Evolutionary conservation across 2,888 invertebrate species (phyloP).

Genomic region (Carabus problematicus): DNA sequence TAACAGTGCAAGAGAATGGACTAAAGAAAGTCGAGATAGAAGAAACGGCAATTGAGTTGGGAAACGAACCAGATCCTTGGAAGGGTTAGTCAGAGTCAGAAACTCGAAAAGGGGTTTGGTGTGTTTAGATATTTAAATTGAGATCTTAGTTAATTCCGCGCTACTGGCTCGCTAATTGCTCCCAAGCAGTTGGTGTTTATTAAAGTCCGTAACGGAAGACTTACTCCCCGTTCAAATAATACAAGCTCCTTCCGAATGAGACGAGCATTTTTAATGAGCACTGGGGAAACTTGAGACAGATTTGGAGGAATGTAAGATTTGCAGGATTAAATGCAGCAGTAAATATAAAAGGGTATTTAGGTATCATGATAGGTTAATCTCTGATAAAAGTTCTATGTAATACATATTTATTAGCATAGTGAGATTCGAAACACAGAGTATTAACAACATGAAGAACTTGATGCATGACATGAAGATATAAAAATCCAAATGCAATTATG

Average conservation of each 20-base stretch:
- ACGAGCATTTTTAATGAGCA: constrained; percentile 35
- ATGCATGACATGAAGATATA: no score
- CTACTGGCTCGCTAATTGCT: constrained; percentile 60
- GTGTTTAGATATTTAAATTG: constrained; percentile 59
- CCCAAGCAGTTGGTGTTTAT: constrained; percentile 42
- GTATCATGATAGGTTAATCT: no score
- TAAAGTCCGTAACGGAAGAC: constrained; percentile 19
- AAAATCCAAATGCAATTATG: no score
- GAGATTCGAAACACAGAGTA: no score
- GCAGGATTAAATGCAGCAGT: constrained; percentile 21
- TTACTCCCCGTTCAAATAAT: constrained; percentile 28
- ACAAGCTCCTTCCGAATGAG: constrained; percentile 28
- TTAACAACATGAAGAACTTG: no score
- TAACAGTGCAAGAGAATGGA: constrained; percentile 10
- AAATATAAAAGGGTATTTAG: no score
- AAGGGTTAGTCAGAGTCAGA: constrained; percentile 12
- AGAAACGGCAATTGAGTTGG: constrained; percentile 40
- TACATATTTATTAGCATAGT: no score
- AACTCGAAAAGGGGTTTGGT: constrained; percentile 24
- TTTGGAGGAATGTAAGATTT: constrained; percentile 31
- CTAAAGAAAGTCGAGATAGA: constrained; percentile 8
- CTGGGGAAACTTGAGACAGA: constrained; percentile 14
- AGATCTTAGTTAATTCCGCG: constrained; percentile 60
- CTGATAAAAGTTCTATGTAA: no score
- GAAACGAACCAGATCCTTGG: constrained; percentile 36